Evolutionary conservation across 2,797 vertebrate genomes (phyloP).

Genomic region (Microchirus variegatus): DNA sequence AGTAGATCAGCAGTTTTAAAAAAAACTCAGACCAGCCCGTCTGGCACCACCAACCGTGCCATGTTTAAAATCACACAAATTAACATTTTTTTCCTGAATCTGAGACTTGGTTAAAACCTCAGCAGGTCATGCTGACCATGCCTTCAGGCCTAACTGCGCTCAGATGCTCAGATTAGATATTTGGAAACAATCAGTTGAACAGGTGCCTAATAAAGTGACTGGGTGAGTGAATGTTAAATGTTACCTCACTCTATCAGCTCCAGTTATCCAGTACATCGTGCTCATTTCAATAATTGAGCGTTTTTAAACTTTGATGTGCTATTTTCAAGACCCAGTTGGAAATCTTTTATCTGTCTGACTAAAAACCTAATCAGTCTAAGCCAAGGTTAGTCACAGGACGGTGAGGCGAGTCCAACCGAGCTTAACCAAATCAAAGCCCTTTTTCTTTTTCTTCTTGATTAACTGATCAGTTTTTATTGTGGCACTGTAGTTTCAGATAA

Average conservation of each 20-base stretch:
- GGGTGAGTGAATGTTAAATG: background rate
- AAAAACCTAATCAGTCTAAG: constrained; percentile 42
- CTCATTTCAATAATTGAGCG: constrained; percentile 33
- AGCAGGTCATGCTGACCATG: too few species aligned
- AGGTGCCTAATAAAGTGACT: too few species aligned
- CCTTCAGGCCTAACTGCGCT: too few species aligned
- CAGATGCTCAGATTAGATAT: too few species aligned
- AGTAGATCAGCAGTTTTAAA: too few species aligned
- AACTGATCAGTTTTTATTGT: constrained; percentile 51
- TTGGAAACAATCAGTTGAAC: too few species aligned
- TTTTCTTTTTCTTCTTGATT: constrained; percentile 38
- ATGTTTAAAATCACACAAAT: too few species aligned
- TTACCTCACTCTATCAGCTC: background rate
- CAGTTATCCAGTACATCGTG: background rate
- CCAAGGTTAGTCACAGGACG: constrained; percentile 48
- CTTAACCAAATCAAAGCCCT: constrained; percentile 29
- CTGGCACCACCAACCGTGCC: too few species aligned
- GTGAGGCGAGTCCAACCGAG: constrained; percentile 23
- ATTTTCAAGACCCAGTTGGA: constrained; percentile 42
- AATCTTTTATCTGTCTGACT: constrained; percentile 31
- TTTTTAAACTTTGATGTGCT: constrained; percentile 4
- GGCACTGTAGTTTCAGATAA: constrained; percentile 57
- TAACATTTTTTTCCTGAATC: too few species aligned
- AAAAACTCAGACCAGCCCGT: too few species aligned
- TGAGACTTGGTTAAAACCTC: too few species aligned